Evolutionary conservation across 2,797 vertebrate species (phyloP), one percentile per base, ranked within the genome.

Genomic region (Anniella stebbinsi): DNA sequence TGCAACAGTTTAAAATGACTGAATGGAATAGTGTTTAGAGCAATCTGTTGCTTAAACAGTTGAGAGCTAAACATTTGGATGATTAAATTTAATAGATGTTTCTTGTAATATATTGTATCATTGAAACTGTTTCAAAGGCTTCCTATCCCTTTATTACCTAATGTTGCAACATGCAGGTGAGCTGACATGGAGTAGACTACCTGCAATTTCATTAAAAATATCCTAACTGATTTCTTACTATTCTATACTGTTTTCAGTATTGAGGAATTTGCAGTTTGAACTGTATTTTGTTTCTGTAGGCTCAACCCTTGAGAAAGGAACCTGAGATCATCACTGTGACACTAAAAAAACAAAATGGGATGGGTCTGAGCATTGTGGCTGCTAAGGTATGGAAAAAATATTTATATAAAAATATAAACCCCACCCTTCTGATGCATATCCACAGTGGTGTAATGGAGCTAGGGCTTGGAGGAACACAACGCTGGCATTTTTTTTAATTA

Each of bases 341-440:
- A 86, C 97, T 99, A 54, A 99, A 99, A 96, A 99, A 99, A 97
- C 98, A 99, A 95, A 99, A 99, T 33, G 99, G 99, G 93, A 99
- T 99, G 99, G 99, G 99, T 83, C 98, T 99, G 90, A 99, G 99
- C 97, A 99, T 99, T 36, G 99, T 99, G 89, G 99, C 99, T 41
- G 99, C 99, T 92, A 99, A 99, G 99, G 99, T 99, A 98, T 94
- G 98, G 54, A 38, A 28, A 25, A 25, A 36, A 69, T 33, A 63
- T 57, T 33, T 54, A 38, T 38, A 87, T 66, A 45, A 69, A 45
- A 69, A 84, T 17, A 33, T 15, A 30, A 33, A 33, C 28, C 5
- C 45, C 48, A 51, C 12, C 45, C 45, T 18, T 30, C 11, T 75
- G 4, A 75, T 23, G 21, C 30, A 38, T 41, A 38, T 75, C 17